Conservation (phyloP, 2,113 vertebrate genomes). For the Thalassoma bifasciatum region DNA sequence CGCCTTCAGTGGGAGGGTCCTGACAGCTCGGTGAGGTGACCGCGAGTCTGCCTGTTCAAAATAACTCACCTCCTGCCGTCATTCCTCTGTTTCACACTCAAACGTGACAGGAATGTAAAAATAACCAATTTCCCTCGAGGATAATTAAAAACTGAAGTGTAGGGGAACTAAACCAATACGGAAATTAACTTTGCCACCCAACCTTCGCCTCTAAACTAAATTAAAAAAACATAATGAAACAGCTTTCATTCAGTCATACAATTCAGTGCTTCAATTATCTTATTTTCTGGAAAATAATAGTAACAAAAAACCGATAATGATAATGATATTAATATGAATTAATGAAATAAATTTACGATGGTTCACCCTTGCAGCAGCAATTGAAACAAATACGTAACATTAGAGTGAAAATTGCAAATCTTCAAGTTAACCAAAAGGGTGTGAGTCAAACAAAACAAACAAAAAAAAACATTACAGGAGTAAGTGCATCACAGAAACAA, state of each 20-base stretch:
- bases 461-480: too few relatives aligned
- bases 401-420: too few relatives aligned
- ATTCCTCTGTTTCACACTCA: neutral
- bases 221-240: conserved; percentile 9
- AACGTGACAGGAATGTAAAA: conserved; percentile 9
- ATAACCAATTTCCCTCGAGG: neutral
- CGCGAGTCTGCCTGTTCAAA: conserved; percentile 67
- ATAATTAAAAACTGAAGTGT: conserved; percentile 33
- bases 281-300: neutral
- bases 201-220: neutral
- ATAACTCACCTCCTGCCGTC: neutral
- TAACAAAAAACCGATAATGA: too few relatives aligned
- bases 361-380: too few relatives aligned
- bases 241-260: neutral
- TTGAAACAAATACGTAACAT: too few relatives aligned
- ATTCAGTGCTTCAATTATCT: neutral
- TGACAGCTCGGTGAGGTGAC: conserved; percentile 22
- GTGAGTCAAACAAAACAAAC: too few relatives aligned
- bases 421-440: too few relatives aligned
- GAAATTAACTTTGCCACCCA: conserved; percentile 15
- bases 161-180: neutral
- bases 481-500: too few relatives aligned
- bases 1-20: conserved; percentile 62
- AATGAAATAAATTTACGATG: too few relatives aligned
- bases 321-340: too few relatives aligned